A percentile compares a stretch with the other conserved stretches of the same genome.
Evolutionary conservation across 2,113 vertebrate species (phyloP).

Genomic region (Todiramphus chloris): DNA sequence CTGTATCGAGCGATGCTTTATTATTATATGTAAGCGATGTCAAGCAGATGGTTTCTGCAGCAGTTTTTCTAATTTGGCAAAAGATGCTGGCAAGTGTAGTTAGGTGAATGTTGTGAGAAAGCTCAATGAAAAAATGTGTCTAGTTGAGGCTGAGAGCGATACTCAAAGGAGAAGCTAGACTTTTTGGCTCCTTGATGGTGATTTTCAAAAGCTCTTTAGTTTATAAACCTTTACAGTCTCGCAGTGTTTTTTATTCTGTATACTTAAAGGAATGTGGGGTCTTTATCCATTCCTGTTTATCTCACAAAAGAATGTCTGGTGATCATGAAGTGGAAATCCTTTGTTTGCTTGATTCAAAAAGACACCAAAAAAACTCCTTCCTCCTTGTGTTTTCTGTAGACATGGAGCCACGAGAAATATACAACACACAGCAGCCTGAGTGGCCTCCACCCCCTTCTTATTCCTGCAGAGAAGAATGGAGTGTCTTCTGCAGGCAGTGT

Average conservation of each 20-base stretch:
- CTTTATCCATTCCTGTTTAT: conserved; percentile 29
- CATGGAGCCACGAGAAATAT: not conserved
- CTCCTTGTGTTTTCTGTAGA: not conserved
- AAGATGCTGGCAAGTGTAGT: conserved; percentile 19
- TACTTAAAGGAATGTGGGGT: not conserved
- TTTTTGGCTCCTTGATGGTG: conserved; percentile 1
- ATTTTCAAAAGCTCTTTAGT: not conserved
- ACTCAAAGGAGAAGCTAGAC: conserved; percentile 2
- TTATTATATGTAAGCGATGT: conserved; percentile 7
- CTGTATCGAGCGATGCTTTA: not conserved
- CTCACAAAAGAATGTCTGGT: not conserved
- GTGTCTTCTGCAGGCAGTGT: not conserved
- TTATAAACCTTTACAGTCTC: conserved; percentile 15
- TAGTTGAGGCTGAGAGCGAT: not conserved
- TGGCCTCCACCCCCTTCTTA: fast-evolving
- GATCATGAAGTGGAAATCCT: not conserved
- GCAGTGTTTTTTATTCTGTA: not conserved
- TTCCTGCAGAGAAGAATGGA: not conserved
- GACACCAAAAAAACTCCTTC: not conserved
- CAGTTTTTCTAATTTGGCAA: conserved; percentile 44
- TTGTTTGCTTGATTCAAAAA: conserved; percentile 10
- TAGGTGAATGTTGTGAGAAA: conserved; percentile 46
- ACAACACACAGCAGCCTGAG: not conserved
- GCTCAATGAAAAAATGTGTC: not conserved
- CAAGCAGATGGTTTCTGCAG: conserved; percentile 60